Base-by-base conservation (phyloP, 2,113 vertebrate species). In the Vidua chalybeata region DNA sequence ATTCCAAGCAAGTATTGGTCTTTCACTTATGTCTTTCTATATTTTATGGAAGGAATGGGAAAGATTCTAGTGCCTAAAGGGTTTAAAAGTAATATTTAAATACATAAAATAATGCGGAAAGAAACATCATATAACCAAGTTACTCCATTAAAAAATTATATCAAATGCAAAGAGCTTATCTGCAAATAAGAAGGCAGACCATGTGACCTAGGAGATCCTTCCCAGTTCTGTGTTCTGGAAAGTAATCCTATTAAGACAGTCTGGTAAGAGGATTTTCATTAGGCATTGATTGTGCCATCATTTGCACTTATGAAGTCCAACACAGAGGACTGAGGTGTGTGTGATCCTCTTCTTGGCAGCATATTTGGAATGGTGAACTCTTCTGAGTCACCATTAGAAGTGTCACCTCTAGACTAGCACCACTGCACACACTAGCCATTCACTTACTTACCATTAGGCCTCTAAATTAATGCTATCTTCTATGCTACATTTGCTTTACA, bases 211-310 rank as follows among this genome's bases (percentile, higher is more conserved):
- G 8, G 45, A 91, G 80, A 92, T 68, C 45, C 74, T 86, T 89
- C 54, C 52, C 84, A 82, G 75, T 46, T 82, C 64, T 64, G 52
- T 75, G 28, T 52, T 91, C 69, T 41, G 19, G 45, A 92, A 90
- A 81, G 69, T 90, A 96, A 96, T 95, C 93, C 52, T 85, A 93
- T 96, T 96, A 84, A 97, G 91, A 92, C 48, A 87, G 82, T 48
- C 45, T 51, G 45, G 64, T 58, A 94, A 95, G 64, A 96, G 48
- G 92, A 80, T 92, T 96, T 97, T 96, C 91, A 84, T 72, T 87
- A 87, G 49, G 55, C 67, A 87, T 30, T 82, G 17, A 75, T 33
- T 94, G 61, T 91, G 46, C 90, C 72, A 79, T 94, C 63, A 89
- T 59, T 91, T 71, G 46, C 41, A 83, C 74, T 96, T 90, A 77